phyloP scores from a whole-genome alignment of 2,113 vertebrate genomes.

The Phalacrocorax brasilianus region DNA sequence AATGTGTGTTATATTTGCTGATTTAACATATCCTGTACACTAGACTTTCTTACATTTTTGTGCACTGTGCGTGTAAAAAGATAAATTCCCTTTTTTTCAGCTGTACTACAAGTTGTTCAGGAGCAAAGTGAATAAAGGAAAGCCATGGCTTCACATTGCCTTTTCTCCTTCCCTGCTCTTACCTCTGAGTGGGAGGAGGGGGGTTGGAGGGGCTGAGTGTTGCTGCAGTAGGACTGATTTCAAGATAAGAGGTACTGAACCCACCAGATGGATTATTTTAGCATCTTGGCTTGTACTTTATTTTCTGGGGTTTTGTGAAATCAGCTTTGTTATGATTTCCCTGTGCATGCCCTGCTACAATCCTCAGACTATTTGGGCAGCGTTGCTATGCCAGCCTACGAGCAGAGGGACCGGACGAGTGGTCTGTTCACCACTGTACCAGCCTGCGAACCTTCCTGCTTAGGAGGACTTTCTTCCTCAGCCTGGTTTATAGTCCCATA shows the following conservation, averaged over 20 bases:
- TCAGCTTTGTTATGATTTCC: neutral
- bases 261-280: neutral
- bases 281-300: neutral
- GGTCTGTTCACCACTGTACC: neutral
- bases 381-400: accelerated
- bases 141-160: neutral
- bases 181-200: accelerated
- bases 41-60: neutral
- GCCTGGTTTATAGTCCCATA: neutral
- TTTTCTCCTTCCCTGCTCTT: neutral
- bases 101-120: neutral
- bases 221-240: neutral
- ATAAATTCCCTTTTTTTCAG: neutral
- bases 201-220: neutral
- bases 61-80: neutral
- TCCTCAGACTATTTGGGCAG: neutral
- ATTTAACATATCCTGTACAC: neutral
- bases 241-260: neutral
- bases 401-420: accelerated
- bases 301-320: neutral
- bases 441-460: neutral
- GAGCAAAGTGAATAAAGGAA: neutral
- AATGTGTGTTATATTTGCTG: neutral
- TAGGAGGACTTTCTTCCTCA: neutral
- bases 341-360: neutral